These are phyloP conservation scores for Cataglyphis rosenhaueri DNA, from an alignment of 2,888 invertebrate species.

Conservation along the genomic window DNA sequence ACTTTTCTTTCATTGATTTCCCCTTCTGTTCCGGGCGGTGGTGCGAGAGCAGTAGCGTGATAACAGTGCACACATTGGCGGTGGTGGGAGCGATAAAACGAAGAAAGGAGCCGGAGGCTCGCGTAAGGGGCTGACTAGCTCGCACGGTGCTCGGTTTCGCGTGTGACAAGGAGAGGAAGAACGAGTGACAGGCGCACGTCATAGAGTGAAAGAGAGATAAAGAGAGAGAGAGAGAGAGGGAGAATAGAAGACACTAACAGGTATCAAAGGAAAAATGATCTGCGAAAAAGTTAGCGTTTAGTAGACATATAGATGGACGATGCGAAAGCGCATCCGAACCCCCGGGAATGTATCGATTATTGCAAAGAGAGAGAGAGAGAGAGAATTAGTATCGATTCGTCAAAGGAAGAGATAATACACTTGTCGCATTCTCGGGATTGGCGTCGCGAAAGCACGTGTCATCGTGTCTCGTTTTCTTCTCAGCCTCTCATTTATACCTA, in stretches of 20 bases:
- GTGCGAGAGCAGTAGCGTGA: conserved; percentile 75
- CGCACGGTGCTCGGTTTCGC: conserved; percentile 70
- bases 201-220: neutral
- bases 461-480: conserved; percentile 54
- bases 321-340: neutral
- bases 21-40: conserved; percentile 81
- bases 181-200: conserved; percentile 2
- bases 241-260: conserved; percentile 25
- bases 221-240: neutral
- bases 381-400: conserved; percentile 1
- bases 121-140: conserved; percentile 42
- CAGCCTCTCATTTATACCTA: conserved; percentile 39
- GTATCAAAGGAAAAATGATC: neutral
- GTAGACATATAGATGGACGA: neutral
- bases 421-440: conserved; percentile 10
- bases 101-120: conserved; percentile 22
- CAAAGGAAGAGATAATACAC: neutral
- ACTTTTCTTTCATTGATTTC: conserved; percentile 83
- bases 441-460: conserved; percentile 64
- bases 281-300: neutral
- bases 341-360: conserved; percentile 59
- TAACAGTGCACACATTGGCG: conserved; percentile 59
- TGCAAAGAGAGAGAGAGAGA: neutral
- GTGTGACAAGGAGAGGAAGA: conserved; percentile 55
- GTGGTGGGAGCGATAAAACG: conserved; percentile 30